Evolutionary conservation across 2,797 vertebrate genomes (phyloP).

Genomic region (Bufotes viridis): DNA sequence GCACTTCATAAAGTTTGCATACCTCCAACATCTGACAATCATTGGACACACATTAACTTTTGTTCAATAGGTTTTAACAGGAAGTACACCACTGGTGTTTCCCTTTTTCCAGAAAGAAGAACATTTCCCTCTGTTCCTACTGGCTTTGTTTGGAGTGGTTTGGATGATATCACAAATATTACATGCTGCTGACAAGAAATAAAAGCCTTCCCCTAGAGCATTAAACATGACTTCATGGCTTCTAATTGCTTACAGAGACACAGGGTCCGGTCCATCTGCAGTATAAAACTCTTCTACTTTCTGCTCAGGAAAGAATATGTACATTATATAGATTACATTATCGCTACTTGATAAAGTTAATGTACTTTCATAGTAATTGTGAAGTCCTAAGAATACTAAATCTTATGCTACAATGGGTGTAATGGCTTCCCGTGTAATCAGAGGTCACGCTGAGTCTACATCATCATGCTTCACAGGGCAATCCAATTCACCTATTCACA

Average conservation of each 20-base stretch:
- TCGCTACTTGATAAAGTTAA: conserved; percentile 11
- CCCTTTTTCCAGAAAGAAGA: conserved; percentile 35
- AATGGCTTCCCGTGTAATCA: background rate
- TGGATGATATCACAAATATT: conserved; percentile 63
- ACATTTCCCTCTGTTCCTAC: conserved; percentile 22
- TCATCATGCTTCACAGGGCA: conserved; percentile 18
- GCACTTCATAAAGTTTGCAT: conserved; percentile 11
- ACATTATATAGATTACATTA: conserved; percentile 11
- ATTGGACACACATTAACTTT: background rate
- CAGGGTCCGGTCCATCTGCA: conserved; percentile 56
- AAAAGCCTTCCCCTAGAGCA: conserved; percentile 56
- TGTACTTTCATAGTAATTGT: conserved; percentile 14
- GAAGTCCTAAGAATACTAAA: background rate
- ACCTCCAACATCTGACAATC: conserved; percentile 9
- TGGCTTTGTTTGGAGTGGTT: conserved; percentile 49
- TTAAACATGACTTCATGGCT: conserved; percentile 50
- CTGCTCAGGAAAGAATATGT: background rate
- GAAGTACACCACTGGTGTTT: conserved; percentile 11
- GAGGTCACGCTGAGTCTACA: background rate
- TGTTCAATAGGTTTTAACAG: background rate
- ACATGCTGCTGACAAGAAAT: conserved; percentile 55
- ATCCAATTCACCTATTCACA: background rate
- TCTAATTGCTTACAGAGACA: conserved; percentile 57
- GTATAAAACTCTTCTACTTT: background rate
- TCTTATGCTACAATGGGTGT: conserved; percentile 3